These are phyloP conservation scores for Aurelia aurita complex sp. Pacific DNA, from an alignment of 30 jellyfish, hydroid and myxozoan species.

Conservation along the genomic window DNA sequence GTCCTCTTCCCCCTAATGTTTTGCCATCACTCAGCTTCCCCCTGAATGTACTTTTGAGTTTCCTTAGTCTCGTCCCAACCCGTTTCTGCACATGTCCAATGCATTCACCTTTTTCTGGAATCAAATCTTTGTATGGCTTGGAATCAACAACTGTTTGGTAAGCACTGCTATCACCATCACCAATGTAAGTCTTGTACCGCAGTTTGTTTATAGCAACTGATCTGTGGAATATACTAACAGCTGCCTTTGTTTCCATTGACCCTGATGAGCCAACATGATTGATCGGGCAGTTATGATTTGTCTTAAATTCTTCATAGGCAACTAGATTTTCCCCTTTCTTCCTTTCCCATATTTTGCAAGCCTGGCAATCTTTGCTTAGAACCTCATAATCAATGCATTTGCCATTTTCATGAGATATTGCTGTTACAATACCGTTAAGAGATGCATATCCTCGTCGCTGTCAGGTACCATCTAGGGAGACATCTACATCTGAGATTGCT, in stretches of 20 bases:
- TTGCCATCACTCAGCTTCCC: not conserved
- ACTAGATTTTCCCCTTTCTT: not conserved
- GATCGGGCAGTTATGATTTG: not conserved
- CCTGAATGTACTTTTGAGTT: not conserved
- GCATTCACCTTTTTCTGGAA: not conserved
- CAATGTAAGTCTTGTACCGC: not conserved
- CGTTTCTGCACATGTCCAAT: not conserved
- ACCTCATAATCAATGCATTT: too few relatives aligned
- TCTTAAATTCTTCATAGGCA: not conserved
- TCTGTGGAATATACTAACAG: not conserved
- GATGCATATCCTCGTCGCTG: too few relatives aligned
- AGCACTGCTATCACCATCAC: not conserved
- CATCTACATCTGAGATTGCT: too few relatives aligned
- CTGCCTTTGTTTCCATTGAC: slow-evolving; percentile 1
- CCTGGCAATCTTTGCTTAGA: too few relatives aligned
- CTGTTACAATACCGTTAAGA: too few relatives aligned
- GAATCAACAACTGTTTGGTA: not conserved
- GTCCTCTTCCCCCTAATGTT: not conserved
- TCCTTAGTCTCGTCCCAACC: not conserved
- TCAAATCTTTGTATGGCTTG: not conserved
- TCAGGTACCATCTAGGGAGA: too few relatives aligned
- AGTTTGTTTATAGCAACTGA: not conserved
- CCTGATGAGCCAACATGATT: too few relatives aligned
- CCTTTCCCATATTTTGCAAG: not conserved
- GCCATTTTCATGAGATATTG: too few relatives aligned